Evolutionary conservation across 2,888 invertebrate species (phyloP).

Genomic region (Agrochola lota): DNA sequence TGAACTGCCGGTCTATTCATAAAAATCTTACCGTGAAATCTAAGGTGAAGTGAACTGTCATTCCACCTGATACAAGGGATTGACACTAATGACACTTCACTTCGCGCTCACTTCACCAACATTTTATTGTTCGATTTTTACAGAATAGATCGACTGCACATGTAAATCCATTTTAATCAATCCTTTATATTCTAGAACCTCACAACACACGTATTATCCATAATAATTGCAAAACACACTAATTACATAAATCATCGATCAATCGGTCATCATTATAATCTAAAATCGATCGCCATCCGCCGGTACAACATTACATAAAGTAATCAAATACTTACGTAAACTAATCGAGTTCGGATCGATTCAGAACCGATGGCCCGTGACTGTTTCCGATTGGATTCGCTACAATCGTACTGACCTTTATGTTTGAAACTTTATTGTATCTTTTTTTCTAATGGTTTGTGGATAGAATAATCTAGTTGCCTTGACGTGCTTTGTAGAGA

Average conservation of each 20-base stretch:
- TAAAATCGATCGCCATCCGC: constrained; percentile 55
- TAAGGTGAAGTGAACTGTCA: no score
- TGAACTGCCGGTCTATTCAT: no score
- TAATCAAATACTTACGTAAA: constrained; percentile 64
- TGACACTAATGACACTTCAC: no score
- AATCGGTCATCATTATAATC: constrained; percentile 46
- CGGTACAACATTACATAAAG: constrained; percentile 61
- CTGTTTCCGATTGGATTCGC: constrained; percentile 66
- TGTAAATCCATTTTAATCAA: not conserved
- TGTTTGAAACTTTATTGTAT: constrained; percentile 39
- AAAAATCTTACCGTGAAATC: no score
- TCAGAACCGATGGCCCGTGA: constrained; percentile 62
- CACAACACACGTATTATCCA: not conserved
- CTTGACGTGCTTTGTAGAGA: not conserved
- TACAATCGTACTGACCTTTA: constrained; percentile 66
- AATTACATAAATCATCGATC: constrained; percentile 53
- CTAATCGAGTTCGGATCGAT: constrained; percentile 56
- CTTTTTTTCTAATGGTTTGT: constrained; percentile 16
- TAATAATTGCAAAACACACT: constrained; percentile 38
- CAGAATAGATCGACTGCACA: no score
- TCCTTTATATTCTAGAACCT: constrained; percentile 20
- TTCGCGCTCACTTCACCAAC: no score
- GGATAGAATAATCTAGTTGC: constrained; percentile 2
- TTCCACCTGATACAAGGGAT: no score
- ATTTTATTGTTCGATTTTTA: no score